phyloP scores from a whole-genome alignment of 1,140 invertebrate genomes.

The Zaprionus kolodkinae region DNA sequence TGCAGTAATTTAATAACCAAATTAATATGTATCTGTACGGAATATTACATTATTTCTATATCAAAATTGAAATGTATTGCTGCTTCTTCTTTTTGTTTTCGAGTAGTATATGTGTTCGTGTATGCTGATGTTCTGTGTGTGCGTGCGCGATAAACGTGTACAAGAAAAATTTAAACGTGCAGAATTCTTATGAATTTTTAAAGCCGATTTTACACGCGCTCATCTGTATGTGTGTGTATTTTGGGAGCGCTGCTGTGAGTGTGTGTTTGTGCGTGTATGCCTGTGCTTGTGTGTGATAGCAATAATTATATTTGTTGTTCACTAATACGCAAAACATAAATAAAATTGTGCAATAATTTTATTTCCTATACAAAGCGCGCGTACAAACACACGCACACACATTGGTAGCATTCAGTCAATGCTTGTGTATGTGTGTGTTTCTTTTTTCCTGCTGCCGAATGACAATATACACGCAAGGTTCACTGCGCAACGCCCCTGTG shows the following conservation, averaged over 20 bases:
- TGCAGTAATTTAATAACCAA: constrained; percentile 59
- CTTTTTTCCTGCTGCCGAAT: constrained; percentile 58
- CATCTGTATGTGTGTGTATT: constrained; percentile 16
- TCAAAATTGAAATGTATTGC: constrained; percentile 38
- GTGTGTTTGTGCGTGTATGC: constrained; percentile 21
- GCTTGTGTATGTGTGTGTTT: constrained; percentile 39
- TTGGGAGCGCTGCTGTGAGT: constrained; percentile 9
- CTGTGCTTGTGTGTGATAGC: constrained; percentile 47
- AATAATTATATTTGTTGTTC: constrained; percentile 40
- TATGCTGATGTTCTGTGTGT: constrained; percentile 40
- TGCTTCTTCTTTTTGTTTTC: constrained; percentile 61
- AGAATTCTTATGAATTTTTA: constrained; percentile 71
- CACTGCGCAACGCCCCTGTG: constrained; percentile 68
- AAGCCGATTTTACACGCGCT: constrained; percentile 60
- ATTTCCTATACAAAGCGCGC: constrained; percentile 42
- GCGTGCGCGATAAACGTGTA: constrained; percentile 72
- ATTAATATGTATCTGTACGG: constrained; percentile 42
- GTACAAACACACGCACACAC: constrained; percentile 43
- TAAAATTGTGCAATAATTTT: constrained; percentile 75
- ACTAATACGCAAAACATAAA: constrained; percentile 70
- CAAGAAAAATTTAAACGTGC: constrained; percentile 77
- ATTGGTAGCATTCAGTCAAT: constrained; percentile 19
- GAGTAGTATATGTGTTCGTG: constrained; percentile 45
- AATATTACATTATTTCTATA: constrained; percentile 22
- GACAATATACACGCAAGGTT: constrained; percentile 76